A percentile compares a stretch with the other conserved stretches of the same genome.
Evolutionary conservation across 2,888 invertebrate genomes (phyloP).

Genomic region (Argyresthia albistria): DNA sequence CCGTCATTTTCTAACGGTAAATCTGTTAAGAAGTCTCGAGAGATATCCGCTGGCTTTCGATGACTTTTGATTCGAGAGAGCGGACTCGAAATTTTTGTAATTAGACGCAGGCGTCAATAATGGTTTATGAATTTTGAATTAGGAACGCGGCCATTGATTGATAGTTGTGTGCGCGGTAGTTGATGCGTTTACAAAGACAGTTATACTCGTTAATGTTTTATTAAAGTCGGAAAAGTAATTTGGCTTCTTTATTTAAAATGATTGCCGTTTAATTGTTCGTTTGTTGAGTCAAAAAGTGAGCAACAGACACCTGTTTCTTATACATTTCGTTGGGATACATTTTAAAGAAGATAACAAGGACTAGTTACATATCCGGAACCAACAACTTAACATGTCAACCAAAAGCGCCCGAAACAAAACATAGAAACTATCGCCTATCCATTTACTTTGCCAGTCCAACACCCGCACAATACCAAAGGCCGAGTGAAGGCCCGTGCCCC

Average conservation of each 20-base stretch:
- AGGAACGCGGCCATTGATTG: slow-evolving; percentile 10
- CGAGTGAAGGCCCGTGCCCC: no score
- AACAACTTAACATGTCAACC: no score
- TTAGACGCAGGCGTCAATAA: slow-evolving; percentile 17
- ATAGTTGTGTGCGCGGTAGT: slow-evolving; percentile 1
- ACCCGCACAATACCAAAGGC: no score
- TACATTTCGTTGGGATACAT: no score
- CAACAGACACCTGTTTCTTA: no score
- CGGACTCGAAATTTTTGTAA: slow-evolving; percentile 15
- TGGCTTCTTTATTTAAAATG: neutral
- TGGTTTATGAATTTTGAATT: slow-evolving; percentile 10
- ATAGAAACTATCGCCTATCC: no score
- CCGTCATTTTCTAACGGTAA: slow-evolving; percentile 56
- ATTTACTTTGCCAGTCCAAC: no score
- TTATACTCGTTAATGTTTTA: slow-evolving; percentile 9
- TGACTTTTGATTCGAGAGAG: slow-evolving; percentile 16
- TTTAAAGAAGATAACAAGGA: no score
- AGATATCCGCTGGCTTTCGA: slow-evolving; percentile 17
- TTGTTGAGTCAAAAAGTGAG: no score
- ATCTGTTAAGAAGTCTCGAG: slow-evolving; percentile 22
- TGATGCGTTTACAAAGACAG: slow-evolving; percentile 4
- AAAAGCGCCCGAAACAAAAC: no score
- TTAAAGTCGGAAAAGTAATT: neutral
- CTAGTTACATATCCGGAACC: no score
- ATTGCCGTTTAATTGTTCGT: no score